Evolutionary conservation across 2,888 invertebrate genomes (phyloP).

Genomic region (Agrochola circellaris): DNA sequence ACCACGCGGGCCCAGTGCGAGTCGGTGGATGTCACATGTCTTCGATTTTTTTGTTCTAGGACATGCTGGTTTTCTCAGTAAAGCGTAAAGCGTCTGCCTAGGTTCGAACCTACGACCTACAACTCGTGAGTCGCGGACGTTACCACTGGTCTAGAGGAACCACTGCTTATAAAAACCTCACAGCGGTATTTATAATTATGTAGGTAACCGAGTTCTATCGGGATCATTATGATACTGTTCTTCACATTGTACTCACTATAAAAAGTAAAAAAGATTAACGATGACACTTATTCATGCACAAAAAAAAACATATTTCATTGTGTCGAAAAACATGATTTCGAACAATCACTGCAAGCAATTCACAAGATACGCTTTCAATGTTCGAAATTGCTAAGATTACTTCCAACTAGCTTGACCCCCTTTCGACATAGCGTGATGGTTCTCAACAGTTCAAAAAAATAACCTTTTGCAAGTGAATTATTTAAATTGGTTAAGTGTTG

Average conservation of each 20-base stretch:
- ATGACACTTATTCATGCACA: background rate
- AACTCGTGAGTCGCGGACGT: too few species aligned
- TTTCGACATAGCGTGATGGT: conserved; percentile 55
- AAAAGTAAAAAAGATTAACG: conserved; percentile 1
- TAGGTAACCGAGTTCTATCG: background rate
- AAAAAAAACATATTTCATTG: background rate
- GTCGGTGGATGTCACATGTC: too few species aligned
- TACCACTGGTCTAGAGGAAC: too few species aligned
- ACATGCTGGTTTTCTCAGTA: too few species aligned
- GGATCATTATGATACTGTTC: background rate
- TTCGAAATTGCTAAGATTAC: conserved; percentile 50
- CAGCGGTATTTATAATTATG: too few species aligned
- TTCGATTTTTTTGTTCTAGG: too few species aligned
- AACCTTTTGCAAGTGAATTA: conserved; percentile 33
- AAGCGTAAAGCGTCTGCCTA: too few species aligned
- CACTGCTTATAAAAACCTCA: too few species aligned
- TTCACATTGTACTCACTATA: background rate
- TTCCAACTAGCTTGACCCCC: conserved; percentile 50
- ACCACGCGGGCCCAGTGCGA: too few species aligned
- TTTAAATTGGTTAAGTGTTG: conserved; percentile 23
- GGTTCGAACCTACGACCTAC: too few species aligned
- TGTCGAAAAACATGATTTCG: background rate
- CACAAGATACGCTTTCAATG: conserved; percentile 34
- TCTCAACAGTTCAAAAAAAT: conserved; percentile 26
- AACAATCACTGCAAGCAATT: conserved; percentile 3